Conservation (phyloP, 2,888 invertebrate species). For the Acronicta leporina region DNA sequence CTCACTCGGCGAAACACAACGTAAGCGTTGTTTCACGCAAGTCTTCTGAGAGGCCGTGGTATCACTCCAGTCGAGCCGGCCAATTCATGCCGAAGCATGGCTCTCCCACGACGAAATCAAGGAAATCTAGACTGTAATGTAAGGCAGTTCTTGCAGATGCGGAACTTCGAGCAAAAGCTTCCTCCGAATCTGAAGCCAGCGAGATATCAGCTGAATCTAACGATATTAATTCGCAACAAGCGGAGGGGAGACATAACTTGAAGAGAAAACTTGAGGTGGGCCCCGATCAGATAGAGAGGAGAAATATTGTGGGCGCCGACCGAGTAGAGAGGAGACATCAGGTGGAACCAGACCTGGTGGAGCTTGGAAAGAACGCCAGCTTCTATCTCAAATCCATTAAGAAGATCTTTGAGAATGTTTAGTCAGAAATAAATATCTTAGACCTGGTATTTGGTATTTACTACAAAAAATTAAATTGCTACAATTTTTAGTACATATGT, state of each 20-base stretch:
- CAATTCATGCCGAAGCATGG: too few species aligned
- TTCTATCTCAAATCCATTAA: conserved; percentile 61
- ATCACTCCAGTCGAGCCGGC: too few species aligned
- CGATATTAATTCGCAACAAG: neutral
- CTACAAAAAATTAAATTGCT: too few species aligned
- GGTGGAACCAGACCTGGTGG: conserved; percentile 36
- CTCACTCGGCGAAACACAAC: too few species aligned
- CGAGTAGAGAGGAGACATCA: conserved; percentile 23
- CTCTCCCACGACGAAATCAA: too few species aligned
- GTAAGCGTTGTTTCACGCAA: too few species aligned
- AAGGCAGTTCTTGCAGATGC: neutral
- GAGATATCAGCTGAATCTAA: conserved; percentile 20
- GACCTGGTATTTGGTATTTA: neutral
- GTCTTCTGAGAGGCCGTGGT: too few species aligned
- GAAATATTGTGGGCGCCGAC: conserved; percentile 27
- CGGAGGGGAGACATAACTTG: conserved; percentile 23
- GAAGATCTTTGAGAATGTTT: conserved; percentile 58
- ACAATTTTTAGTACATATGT: too few species aligned
- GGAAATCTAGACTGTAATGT: too few species aligned
- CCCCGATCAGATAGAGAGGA: conserved; percentile 39
- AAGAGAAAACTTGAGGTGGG: conserved; percentile 28
- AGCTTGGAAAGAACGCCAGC: conserved; percentile 61
- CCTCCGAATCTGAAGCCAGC: neutral
- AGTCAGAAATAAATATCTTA: conserved; percentile 35
- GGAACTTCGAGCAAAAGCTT: neutral